A percentile compares a stretch with the other conserved stretches of the same genome.
These are phyloP conservation scores for Macrotus californicus DNA, from an alignment of 2,113 vertebrate species.

Conservation along the genomic window DNA sequence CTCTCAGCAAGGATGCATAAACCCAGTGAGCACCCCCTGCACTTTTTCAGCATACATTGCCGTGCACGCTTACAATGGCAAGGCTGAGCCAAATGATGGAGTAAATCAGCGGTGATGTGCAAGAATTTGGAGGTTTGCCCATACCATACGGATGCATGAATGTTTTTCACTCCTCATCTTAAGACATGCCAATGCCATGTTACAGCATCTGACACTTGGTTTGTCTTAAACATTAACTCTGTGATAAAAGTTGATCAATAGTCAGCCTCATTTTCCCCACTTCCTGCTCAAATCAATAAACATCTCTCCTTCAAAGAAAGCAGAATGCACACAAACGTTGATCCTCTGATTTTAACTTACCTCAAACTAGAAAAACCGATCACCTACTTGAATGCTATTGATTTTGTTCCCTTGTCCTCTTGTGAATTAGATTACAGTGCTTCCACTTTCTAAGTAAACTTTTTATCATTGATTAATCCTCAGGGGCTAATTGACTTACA, in stretches of 20 bases:
- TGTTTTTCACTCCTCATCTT: neutral
- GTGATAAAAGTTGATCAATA: slow-evolving; percentile 39
- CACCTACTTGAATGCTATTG: neutral
- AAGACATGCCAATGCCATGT: neutral
- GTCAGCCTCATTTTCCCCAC: slow-evolving; percentile 23
- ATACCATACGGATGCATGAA: neutral
- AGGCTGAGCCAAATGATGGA: neutral
- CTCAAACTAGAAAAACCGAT: neutral
- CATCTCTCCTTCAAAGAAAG: slow-evolving; percentile 10
- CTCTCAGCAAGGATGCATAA: neutral
- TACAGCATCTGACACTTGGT: neutral
- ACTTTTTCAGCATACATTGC: neutral
- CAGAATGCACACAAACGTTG: neutral
- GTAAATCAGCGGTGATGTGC: neutral
- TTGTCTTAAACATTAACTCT: slow-evolving; percentile 35
- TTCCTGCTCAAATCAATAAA: slow-evolving; percentile 1
- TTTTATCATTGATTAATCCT: slow-evolving; percentile 35
- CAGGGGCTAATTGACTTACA: neutral
- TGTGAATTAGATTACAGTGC: slow-evolving; percentile 19
- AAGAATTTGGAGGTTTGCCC: neutral
- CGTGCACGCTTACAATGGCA: neutral
- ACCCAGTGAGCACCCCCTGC: neutral
- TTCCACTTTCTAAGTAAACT: slow-evolving; percentile 41
- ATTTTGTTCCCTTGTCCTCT: slow-evolving; percentile 34
- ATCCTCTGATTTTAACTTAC: slow-evolving; percentile 16